Evolutionary conservation across 2,888 invertebrate genomes (phyloP).

Genomic region (Polymixis flavicincta): DNA sequence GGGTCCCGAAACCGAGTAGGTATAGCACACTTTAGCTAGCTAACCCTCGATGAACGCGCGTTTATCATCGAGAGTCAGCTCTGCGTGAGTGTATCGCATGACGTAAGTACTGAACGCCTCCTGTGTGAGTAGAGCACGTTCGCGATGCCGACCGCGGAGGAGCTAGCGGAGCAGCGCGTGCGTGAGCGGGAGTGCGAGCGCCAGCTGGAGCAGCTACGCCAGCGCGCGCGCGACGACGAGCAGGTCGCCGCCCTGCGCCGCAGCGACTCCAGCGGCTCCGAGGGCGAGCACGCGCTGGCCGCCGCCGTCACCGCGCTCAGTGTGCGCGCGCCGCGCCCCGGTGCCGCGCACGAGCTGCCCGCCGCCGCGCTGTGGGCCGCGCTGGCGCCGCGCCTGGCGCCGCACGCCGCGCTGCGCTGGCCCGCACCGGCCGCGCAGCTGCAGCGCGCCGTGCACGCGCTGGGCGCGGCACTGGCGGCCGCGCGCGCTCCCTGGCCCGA

Average conservation of each 20-base stretch:
- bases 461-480: conserved; percentile 32
- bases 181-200: conserved; percentile 69
- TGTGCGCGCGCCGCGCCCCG: conserved; percentile 37
- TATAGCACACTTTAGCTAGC: not conserved
- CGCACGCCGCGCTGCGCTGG: conserved; percentile 29
- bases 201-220: conserved; percentile 65
- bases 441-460: conserved; percentile 33
- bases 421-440: conserved; percentile 23
- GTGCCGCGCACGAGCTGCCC: conserved; percentile 20
- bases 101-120: conserved; percentile 7
- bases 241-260: conserved; percentile 24
- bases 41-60: not conserved
- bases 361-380: conserved; percentile 47
- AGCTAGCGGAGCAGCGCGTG: conserved; percentile 71
- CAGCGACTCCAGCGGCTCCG: conserved; percentile 73
- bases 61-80: no score
- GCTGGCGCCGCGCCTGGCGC: conserved; percentile 42
- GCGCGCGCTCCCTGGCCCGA: conserved; percentile 40
- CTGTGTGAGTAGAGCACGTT: conserved; percentile 62
- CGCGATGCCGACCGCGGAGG: conserved; percentile 74
- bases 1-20: no score
- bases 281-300: conserved; percentile 71
- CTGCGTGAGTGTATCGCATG: not conserved
- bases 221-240: conserved; percentile 29
- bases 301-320: conserved; percentile 65